These are phyloP conservation scores for Ophioderma brevispina DNA, from an alignment of 35 echinoderm and acorn worm species.

Conservation along the genomic window DNA sequence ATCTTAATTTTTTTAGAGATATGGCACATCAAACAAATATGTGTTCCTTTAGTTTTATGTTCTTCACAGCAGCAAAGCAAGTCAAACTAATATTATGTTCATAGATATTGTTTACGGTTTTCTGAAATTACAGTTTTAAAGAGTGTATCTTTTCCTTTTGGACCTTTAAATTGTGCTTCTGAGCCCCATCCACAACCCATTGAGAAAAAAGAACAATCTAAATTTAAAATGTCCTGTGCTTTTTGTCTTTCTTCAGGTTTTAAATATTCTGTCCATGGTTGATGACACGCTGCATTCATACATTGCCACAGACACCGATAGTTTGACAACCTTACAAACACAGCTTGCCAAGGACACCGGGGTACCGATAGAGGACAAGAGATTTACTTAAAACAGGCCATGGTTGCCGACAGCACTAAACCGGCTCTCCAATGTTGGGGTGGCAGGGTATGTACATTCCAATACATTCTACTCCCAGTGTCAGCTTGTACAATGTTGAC, in stretches of 20 bases:
- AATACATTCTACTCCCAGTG: not conserved
- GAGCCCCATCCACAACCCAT: no score
- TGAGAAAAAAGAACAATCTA: no score
- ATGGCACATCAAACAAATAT: no score
- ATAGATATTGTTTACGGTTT: no score
- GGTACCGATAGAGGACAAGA: conserved; percentile 39
- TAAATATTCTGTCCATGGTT: conserved; percentile 31
- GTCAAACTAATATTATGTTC: no score
- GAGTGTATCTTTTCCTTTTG: no score
- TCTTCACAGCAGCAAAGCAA: no score
- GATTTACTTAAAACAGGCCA: conserved; percentile 29
- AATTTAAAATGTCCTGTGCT: no score
- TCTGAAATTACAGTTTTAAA: no score
- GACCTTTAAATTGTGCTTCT: no score
- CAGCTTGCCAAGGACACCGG: conserved; percentile 41
- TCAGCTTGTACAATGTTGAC: not conserved
- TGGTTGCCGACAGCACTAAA: not conserved
- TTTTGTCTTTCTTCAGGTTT: not conserved
- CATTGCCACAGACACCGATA: not conserved
- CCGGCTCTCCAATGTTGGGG: conserved; percentile 29
- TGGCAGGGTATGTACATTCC: conserved; percentile 36
- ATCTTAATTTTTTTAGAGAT: no score
- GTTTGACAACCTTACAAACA: not conserved
- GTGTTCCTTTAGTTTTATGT: no score
- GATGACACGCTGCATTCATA: conserved; percentile 12